Evolutionary conservation across 2,888 invertebrate genomes (phyloP).

Genomic region (Deilephila elpenor): DNA sequence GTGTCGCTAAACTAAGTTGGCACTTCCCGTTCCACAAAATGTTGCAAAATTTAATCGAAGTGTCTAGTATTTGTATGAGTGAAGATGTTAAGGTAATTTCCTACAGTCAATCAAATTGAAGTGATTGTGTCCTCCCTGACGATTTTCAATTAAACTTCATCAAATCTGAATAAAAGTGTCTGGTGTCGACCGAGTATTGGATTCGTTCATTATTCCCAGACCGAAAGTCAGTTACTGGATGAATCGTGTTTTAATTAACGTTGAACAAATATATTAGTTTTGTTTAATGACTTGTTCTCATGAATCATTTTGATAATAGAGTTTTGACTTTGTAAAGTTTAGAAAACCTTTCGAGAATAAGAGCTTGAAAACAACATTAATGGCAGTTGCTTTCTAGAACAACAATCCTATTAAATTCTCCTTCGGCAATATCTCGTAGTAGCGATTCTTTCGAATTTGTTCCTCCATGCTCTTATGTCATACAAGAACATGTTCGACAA

Average conservation of each 20-base stretch:
- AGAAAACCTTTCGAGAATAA: no score
- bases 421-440: no score
- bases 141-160: slow-evolving; percentile 73
- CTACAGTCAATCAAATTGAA: slow-evolving; percentile 66
- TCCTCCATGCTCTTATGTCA: no score
- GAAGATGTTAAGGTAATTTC: slow-evolving; percentile 58
- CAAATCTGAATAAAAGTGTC: slow-evolving; percentile 67
- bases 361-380: no score
- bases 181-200: slow-evolving; percentile 54
- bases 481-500: neutral
- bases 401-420: no score
- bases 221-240: neutral
- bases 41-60: slow-evolving; percentile 21
- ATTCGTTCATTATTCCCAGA: neutral
- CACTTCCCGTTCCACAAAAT: slow-evolving; percentile 6
- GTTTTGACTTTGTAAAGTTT: no score
- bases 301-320: no score
- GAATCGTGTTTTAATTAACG: neutral
- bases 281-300: no score
- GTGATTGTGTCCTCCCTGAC: slow-evolving; percentile 50
- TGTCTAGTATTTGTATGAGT: slow-evolving; percentile 11
- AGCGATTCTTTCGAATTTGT: no score
- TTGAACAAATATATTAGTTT: no score
- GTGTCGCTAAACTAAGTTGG: slow-evolving; percentile 27
- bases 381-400: no score